A percentile compares a stretch with the other conserved stretches of the same genome.
Conservation (phyloP, 2,888 invertebrate species). For the Idaea straminata region DNA sequence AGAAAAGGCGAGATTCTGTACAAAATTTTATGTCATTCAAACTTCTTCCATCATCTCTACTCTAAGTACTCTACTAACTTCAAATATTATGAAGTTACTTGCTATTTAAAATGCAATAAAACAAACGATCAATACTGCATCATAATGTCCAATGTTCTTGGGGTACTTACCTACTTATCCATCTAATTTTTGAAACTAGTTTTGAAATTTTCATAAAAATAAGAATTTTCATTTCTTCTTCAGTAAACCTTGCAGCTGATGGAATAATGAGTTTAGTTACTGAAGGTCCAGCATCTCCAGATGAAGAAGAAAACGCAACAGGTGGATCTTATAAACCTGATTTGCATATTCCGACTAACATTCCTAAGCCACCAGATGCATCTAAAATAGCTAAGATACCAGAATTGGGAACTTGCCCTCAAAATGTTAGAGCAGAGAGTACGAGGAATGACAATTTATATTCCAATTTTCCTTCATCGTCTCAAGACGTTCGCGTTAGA, state of each 20-base stretch:
- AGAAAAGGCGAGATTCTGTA: too few species aligned
- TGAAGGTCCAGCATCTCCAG: constrained; percentile 1
- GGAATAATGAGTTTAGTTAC: constrained; percentile 10
- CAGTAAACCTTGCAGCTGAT: constrained; percentile 15
- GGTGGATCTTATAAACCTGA: neutral
- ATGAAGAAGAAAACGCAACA: neutral
- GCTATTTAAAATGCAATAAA: too few species aligned
- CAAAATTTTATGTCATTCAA: too few species aligned
- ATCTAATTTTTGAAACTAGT: neutral
- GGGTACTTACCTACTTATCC: neutral
- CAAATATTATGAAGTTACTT: too few species aligned
- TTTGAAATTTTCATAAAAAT: neutral
- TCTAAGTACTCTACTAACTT: too few species aligned
- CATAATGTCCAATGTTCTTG: neutral
- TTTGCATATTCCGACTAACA: neutral
- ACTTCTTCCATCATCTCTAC: too few species aligned
- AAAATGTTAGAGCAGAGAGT: neutral
- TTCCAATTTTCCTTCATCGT: neutral
- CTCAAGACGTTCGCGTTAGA: constrained; percentile 7
- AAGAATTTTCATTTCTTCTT: constrained; percentile 6
- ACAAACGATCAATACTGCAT: too few species aligned
- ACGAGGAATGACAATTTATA: neutral
- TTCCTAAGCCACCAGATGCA: neutral
- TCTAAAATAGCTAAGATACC: neutral
- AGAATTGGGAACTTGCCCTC: neutral